Evolutionary conservation across 2,113 vertebrate species (phyloP), one percentile per base, ranked within the genome.

Genomic region (Strix uralensis): DNA sequence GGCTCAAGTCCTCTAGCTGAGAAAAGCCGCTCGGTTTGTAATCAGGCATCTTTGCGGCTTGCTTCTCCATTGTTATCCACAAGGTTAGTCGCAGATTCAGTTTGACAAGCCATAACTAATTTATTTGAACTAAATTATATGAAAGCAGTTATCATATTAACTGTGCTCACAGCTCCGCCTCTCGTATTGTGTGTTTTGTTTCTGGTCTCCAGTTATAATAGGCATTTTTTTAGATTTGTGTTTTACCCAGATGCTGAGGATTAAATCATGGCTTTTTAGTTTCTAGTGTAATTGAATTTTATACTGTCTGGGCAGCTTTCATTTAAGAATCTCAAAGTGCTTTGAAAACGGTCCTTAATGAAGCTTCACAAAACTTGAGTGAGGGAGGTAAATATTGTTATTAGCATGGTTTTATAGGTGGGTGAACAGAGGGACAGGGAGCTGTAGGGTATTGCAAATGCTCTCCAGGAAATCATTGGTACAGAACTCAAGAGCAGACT

Each of bases 21-120:
- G 54, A 49, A 69, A 91, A 77, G 72, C 36, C 4, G 2, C 73
- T 65, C 2, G 2, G 17, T 91, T 89, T 69, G 54, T 51, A 69
- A 59, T 55, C 59, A 42, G 26, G 36, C 49, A 23, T 30, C 34
- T 73, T 86, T 69, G 81, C 10, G 1, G 36, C 58, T 91, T 11
- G 3, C 51, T 93, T 70, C 72, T 81, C 49, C 20, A 4, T 87
- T 87, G 36, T 90, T 81, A 81, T 52, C 67, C 44, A 65, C 27
- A 30, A 52, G 25, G 38, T 40, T 75, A 80, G 95, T 36, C 2
- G 2, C 79, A 81, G 83, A 78, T 90, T 86, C 21, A 7, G 78
- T 84, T 90, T 93, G 90, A 93, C 85, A 93, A 90, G 81, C 77
- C 92, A 61, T 84, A 96, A 87, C 90, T 84, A 87, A 95, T 95